A percentile compares a stretch with the other conserved stretches of the same genome.
These are phyloP conservation scores for Spermophilus dauricus DNA, from an alignment of 2,113 vertebrate genomes.

Conservation along the genomic window DNA sequence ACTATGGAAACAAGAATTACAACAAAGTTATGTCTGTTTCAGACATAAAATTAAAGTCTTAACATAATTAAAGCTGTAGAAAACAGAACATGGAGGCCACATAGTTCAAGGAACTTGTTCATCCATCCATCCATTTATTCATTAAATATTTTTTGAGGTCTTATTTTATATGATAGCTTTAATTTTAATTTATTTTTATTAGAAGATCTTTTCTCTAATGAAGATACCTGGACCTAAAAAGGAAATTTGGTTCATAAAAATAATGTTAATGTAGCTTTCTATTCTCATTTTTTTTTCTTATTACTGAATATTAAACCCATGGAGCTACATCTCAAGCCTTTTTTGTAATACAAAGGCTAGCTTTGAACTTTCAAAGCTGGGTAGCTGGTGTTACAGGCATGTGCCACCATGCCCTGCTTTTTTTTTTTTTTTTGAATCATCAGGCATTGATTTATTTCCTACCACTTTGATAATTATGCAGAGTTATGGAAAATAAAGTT, in stretches of 20 bases:
- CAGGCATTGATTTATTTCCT: background rate
- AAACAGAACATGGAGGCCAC: background rate
- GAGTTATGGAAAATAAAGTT: background rate
- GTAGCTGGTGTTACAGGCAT: no score
- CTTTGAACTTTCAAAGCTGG: no score
- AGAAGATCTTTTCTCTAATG: conserved; percentile 14
- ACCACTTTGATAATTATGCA: background rate
- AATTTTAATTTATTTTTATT: conserved; percentile 29
- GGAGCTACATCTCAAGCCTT: no score
- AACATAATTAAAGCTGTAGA: background rate
- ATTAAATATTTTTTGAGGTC: background rate
- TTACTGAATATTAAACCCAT: no score
- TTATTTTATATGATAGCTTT: background rate
- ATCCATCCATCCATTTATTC: background rate
- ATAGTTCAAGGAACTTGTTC: background rate
- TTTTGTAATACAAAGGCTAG: no score
- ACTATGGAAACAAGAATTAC: background rate
- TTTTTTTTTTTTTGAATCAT: background rate
- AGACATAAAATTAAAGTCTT: background rate
- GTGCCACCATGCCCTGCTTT: no score
- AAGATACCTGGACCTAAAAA: background rate
- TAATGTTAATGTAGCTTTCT: conserved; percentile 10
- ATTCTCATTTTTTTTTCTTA: no score
- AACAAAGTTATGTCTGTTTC: background rate
- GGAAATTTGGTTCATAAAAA: conserved; percentile 24